Evolutionary conservation across 2,888 invertebrate genomes (phyloP), one percentile per base, ranked within the genome.

Genomic region (Cloeon dipterum): DNA sequence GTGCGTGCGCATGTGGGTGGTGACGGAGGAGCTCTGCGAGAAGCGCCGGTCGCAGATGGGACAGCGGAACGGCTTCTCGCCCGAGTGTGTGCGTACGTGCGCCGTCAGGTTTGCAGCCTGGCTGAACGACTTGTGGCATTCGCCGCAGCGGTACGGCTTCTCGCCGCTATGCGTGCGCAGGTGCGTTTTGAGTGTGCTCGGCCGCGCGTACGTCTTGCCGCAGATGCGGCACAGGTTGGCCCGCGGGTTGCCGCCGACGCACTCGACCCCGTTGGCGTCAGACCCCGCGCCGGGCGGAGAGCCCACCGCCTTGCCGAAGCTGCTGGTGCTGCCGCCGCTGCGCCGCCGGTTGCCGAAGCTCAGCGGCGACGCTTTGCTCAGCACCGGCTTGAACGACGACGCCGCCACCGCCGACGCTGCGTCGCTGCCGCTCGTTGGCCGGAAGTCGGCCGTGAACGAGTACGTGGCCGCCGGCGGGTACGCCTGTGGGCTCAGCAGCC

Each of bases 1-100:
- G 61, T 98, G 96, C n/a, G 96, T 98, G 52, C 96, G 69, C 89
- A 94, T 93, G 65, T 98, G 98, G 45, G 96, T 96, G 39, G 96
- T 98, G 37, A 98, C 91, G 3, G 66, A 66, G 42, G 91, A 91
- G 54, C 75, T 75, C 54, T 98, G 96, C 41, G 93, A 93, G 58
- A 98, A 98, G 48, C 89, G 71, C 42, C 96, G 69, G 54, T 91
- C 88, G 58, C 98, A 98, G 46, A 96, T 86, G 17, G 88, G 86
- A 65, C 98, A 98, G 46, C 81, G 74, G 55, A 96, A 98, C 29
- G 98, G 96, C 54, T 98, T 98, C 61, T 98, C 96, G 2, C 96
- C 96, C 41, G 82, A 82, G 58, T 96, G 96, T 4, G 89, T 89
- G 46, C 89, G 65, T 14, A 91, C 83, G 57, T 98, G 96, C 10